Percentiles rank a stretch among this genome's conserved stretches.
Conservation (phyloP, 2,113 vertebrate species). For the Emberiza fucata region DNA sequence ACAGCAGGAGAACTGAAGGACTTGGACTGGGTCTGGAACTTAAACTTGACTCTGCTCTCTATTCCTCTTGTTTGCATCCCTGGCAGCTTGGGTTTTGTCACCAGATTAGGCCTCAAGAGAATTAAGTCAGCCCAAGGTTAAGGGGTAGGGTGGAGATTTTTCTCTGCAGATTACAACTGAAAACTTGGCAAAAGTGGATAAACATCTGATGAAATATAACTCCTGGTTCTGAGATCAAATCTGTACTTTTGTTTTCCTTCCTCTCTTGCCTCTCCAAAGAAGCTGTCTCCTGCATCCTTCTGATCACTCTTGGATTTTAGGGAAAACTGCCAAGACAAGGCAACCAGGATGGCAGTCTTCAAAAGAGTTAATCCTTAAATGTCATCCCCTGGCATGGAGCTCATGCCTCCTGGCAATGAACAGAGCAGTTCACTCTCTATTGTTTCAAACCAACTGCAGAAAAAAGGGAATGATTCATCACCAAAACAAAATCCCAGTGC, state of each 20-base stretch:
- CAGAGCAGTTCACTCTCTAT: not conserved
- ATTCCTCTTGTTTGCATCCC: not conserved
- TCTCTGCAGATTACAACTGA: not conserved
- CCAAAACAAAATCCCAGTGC: not conserved
- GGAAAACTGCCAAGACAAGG: not conserved
- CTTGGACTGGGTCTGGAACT: not conserved
- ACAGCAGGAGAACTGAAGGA: not conserved
- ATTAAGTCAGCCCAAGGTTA: not conserved
- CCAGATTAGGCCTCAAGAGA: not conserved
- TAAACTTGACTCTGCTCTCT: not conserved
- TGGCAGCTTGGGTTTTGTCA: not conserved
- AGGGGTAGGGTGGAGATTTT: not conserved
- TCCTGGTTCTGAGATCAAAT: not conserved
- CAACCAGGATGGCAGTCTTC: not conserved
- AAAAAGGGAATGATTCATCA: not conserved
- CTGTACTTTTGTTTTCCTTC: not conserved
- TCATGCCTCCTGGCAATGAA: not conserved
- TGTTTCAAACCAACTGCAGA: not conserved
- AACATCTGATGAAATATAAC: not conserved
- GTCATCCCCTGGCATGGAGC: fast-evolving
- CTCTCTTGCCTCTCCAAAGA: not conserved
- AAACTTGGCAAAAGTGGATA: not conserved
- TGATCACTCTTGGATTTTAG: not conserved
- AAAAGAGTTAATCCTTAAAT: not conserved
- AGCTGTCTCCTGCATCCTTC: not conserved